A percentile compares a stretch with the other conserved stretches of the same genome.
These are phyloP conservation scores for Plusia festucae DNA, from an alignment of 2,888 invertebrate species.

Conservation along the genomic window DNA sequence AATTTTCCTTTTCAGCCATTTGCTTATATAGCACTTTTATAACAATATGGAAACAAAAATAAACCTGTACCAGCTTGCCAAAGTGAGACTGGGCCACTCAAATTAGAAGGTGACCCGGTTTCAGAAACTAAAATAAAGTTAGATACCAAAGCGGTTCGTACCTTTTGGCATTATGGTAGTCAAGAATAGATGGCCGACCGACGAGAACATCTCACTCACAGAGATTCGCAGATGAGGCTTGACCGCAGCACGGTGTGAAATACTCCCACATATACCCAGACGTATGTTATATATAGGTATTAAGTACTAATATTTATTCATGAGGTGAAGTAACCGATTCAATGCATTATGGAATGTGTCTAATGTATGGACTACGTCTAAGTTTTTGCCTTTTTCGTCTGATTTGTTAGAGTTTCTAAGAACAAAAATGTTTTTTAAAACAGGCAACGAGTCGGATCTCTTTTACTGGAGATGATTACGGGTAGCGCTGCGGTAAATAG, in stretches of 20 bases:
- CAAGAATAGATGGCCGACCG: slow-evolving; percentile 27
- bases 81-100: slow-evolving; percentile 64
- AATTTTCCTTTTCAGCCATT: slow-evolving; percentile 35
- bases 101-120: slow-evolving; percentile 76
- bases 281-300: no score
- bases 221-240: slow-evolving; percentile 41
- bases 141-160: slow-evolving; percentile 58
- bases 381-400: no score
- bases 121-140: slow-evolving; percentile 70
- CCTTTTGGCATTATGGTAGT: slow-evolving; percentile 58
- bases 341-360: no score
- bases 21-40: no score
- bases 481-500: no score
- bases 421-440: no score
- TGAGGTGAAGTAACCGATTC: neutral
- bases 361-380: no score
- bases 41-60: slow-evolving; percentile 47
- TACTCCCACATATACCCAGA: neutral
- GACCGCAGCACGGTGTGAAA: slow-evolving; percentile 16
- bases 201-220: slow-evolving; percentile 2
- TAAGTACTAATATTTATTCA: neutral
- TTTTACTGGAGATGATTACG: no score
- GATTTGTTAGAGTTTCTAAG: no score
- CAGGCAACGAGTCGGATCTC: no score
- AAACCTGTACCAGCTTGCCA: slow-evolving; percentile 30